Evolutionary conservation across 2,113 vertebrate species (phyloP).

Genomic region (Cariama cristata): DNA sequence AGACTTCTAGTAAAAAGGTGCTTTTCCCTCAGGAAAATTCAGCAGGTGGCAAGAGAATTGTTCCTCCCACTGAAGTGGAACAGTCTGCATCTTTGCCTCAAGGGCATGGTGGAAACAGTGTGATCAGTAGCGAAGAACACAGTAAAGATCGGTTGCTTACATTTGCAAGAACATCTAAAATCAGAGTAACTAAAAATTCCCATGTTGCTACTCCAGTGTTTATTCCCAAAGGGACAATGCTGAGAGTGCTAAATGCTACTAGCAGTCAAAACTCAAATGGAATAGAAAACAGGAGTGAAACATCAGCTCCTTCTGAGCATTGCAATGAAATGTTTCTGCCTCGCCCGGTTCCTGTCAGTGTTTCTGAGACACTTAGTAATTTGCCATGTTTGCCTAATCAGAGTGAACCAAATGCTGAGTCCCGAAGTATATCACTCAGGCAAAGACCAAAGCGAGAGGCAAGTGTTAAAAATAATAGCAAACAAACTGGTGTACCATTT

Average conservation of each 20-base stretch:
- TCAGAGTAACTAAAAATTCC: conserved; percentile 50
- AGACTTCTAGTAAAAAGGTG: background rate
- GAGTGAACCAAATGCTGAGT: background rate
- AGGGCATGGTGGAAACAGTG: background rate
- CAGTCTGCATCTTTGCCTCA: background rate
- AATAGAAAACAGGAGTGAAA: background rate
- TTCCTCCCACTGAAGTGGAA: background rate
- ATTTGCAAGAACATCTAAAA: conserved; percentile 25
- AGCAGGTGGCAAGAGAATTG: background rate
- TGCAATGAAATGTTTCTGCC: conserved; percentile 58
- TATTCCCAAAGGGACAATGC: conserved; percentile 79
- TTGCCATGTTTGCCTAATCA: background rate
- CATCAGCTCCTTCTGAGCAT: background rate
- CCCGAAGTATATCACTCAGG: background rate
- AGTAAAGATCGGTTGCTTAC: background rate
- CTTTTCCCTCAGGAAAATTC: background rate
- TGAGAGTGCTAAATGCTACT: conserved; percentile 75
- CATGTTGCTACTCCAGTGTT: conserved; percentile 70
- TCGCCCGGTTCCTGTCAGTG: conserved; percentile 48
- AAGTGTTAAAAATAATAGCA: background rate
- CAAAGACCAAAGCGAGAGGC: conserved; percentile 65
- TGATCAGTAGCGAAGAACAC: background rate
- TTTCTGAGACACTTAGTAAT: background rate
- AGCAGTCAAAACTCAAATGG: conserved; percentile 6
- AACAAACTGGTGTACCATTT: background rate